These are phyloP conservation scores for Emydura subglobosa DNA, from an alignment of 2,113 vertebrate genomes.

Conservation along the genomic window DNA sequence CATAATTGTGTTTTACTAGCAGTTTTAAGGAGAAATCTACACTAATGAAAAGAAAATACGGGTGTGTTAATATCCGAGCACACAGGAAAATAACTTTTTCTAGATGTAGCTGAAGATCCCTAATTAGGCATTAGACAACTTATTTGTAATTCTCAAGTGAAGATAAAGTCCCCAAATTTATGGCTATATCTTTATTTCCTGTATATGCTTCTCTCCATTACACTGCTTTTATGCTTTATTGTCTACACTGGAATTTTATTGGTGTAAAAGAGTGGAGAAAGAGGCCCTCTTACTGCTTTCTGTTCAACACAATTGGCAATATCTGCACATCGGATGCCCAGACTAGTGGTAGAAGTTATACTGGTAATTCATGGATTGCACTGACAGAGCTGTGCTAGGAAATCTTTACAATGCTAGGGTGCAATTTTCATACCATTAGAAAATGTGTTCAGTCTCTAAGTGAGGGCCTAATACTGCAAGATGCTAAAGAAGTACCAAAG, in stretches of 20 bases:
- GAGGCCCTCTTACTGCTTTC: slow-evolving; percentile 17
- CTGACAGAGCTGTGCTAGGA: background rate
- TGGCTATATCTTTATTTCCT: background rate
- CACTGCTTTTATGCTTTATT: background rate
- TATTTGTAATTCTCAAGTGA: background rate
- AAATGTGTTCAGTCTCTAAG: background rate
- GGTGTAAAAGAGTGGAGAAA: background rate
- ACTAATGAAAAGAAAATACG: background rate
- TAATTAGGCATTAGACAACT: background rate
- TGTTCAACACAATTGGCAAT: background rate
- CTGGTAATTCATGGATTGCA: background rate
- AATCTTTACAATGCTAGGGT: background rate
- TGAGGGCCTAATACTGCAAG: background rate
- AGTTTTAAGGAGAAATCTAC: slow-evolving; percentile 34
- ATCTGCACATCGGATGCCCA: background rate
- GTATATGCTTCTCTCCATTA: background rate
- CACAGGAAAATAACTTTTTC: slow-evolving; percentile 30
- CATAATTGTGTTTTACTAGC: slow-evolving; percentile 11
- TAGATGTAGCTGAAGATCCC: background rate
- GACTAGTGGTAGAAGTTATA: background rate
- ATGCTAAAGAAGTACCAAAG: background rate
- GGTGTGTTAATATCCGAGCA: background rate
- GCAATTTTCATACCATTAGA: background rate
- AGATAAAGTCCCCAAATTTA: background rate
- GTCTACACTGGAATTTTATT: background rate